Evolutionary conservation across 2,888 invertebrate genomes (phyloP), one percentile per base, ranked within the genome.

Genomic region (Fragum whitleyi): DNA sequence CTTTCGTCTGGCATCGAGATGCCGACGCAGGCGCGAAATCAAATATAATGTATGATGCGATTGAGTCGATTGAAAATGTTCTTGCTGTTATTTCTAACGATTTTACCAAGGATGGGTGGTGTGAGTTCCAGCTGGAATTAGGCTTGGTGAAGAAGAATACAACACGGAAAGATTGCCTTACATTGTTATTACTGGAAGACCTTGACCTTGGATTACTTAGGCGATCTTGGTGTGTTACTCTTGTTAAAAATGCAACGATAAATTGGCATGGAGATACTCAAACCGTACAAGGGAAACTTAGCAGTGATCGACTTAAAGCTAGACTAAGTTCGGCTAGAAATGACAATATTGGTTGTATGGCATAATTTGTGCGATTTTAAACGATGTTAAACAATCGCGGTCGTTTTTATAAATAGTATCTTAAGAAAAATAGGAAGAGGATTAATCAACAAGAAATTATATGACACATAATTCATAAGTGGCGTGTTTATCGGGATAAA

Each of bases 1-100:
- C 29, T 2, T 61, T 19, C n/a, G 26, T 61, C 32, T 61, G 61
- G 61, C 61, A 61, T 32, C 28, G 61, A 14, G 61, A 61, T 61
- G 11, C 61, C 3, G 29, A 11, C 1, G 1, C 3, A 3, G 61
- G 61, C 2, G 7, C 29, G 7, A 61, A 29, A 32, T 29, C 61
- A 32, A 61, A 28, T 32, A 61, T 32, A 5, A 61, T 61, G 61
- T 61, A 42, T 21, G 42, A 32, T 32, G 61, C 61, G 14, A 61
- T 61, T 6, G 29, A 61, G 11, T 61, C 61, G 11, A 36, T 21
- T 23, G 65, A 36, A 42, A 65, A 65, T 23, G 26, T 65, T 0
- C 21, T 42, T 9, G 36, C 36, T 14, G 23, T 19, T 42, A 65
- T 65, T 42, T 36, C 65, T 32, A 23, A 42, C 16, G 36, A 65